Base-by-base conservation (phyloP, 1,140 invertebrate species). In the Steinernema khuongi region DNA sequence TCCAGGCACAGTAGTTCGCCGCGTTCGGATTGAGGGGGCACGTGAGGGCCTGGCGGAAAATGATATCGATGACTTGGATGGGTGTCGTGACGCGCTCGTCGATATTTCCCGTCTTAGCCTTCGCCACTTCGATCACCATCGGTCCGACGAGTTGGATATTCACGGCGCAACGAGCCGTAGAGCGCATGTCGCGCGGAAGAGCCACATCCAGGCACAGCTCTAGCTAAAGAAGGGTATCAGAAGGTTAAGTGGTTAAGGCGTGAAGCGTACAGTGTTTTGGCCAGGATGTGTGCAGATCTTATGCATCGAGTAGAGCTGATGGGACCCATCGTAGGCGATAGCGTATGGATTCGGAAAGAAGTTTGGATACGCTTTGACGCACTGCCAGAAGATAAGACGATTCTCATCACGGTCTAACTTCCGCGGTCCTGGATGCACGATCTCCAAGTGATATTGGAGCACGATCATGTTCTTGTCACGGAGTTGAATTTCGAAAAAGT, bases 11-110 rank as follows among this genome's bases (percentile, higher is more conserved):
- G 71, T 81, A 80, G 41, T 73, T 75, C 69, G 44, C 41, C 0
- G 79, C 81, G 28, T 80, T 81, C 31, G 44, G 26, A 70, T 73
- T 36, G 22, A 80, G 70, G 30, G 79, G 79, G 36, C 79, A 80
- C 28, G 77, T 81, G 43, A 81, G 74, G 7, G 78, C 33, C 71
- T 80, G 79, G 18, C 80, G 79, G 60, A 81, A 75, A 31, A 80
- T 72, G 74, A 80, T 81, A 71, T 80, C 79, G 32, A 80, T 31
- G 67, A 80, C 75, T 73, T 80, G 79, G 26, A 80, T 79, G 0
- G 77, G 77, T 22, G 77, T 72, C 50, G 77, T 67, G 22, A 71
- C 36, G 41, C 78, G 70, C 33, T 76, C 77, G 69, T 79, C 74
- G 33, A 79, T 60, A 33, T 74, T 71, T 33, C 70, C 73, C 19